Percentiles rank a stretch among this genome's conserved stretches.
Evolutionary conservation across 1,140 invertebrate genomes (phyloP).

Genomic region (Drosophila truncata): DNA sequence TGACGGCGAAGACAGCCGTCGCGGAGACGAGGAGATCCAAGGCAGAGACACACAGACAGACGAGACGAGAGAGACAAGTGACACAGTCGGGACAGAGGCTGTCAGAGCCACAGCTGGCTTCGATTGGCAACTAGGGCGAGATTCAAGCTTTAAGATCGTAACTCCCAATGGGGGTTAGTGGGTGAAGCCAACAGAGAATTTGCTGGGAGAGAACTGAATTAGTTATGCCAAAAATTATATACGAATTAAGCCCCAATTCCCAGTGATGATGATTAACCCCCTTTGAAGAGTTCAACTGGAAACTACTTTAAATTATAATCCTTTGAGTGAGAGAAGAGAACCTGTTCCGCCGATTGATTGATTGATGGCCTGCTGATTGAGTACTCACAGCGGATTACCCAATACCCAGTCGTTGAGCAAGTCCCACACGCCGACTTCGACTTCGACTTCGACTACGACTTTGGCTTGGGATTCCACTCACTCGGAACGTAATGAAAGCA

Average conservation of each 20-base stretch:
- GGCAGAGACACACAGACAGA: not conserved
- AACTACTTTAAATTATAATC: slow-evolving; percentile 18
- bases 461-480: slow-evolving; percentile 30
- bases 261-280: not conserved
- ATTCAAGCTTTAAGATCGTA: slow-evolving; percentile 8
- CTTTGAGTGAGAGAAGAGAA: slow-evolving; percentile 26
- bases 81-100: slow-evolving; percentile 30
- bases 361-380: slow-evolving; percentile 39
- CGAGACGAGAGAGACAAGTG: slow-evolving; percentile 20
- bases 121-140: slow-evolving; percentile 54
- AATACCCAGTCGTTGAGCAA: slow-evolving; percentile 24
- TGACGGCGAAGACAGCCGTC: slow-evolving; percentile 35
- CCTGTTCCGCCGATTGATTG: slow-evolving; percentile 27
- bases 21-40: slow-evolving; percentile 23
- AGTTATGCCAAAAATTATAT: not conserved
- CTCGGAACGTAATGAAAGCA: slow-evolving; percentile 52
- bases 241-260: not conserved
- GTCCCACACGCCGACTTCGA: slow-evolving; percentile 10
- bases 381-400: slow-evolving; percentile 25
- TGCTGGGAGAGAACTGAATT: not conserved
- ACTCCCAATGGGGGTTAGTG: slow-evolving; percentile 17
- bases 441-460: slow-evolving; percentile 3
- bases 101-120: slow-evolving; percentile 48
- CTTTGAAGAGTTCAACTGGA: not conserved
- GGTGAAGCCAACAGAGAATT: slow-evolving; percentile 21